Evolutionary conservation across 2,888 invertebrate genomes (phyloP).

Genomic region (Eilema depressum): DNA sequence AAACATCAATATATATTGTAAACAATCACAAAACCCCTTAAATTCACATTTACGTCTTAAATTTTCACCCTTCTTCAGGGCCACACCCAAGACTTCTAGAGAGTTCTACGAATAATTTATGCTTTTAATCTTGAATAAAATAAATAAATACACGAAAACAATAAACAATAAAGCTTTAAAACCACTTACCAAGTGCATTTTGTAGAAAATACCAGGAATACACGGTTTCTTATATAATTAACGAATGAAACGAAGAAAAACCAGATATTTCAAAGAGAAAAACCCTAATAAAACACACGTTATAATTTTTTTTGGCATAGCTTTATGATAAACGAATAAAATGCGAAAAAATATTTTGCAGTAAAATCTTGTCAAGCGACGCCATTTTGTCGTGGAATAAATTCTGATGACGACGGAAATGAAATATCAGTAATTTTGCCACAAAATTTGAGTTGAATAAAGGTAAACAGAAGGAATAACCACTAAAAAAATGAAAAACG

Average conservation of each 20-base stretch:
- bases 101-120: slow-evolving; percentile 63
- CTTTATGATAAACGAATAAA: slow-evolving; percentile 70
- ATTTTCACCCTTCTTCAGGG: slow-evolving; percentile 71
- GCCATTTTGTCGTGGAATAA: slow-evolving; percentile 87
- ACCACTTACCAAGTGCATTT: slow-evolving; percentile 85
- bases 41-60: slow-evolving; percentile 84
- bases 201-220: slow-evolving; percentile 75
- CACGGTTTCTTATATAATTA: slow-evolving; percentile 74
- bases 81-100: slow-evolving; percentile 83
- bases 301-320: slow-evolving; percentile 64
- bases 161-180: slow-evolving; percentile 68
- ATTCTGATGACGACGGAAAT: slow-evolving; percentile 85
- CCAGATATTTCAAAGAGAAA: slow-evolving; percentile 68
- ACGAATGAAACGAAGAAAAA: slow-evolving; percentile 63
- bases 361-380: slow-evolving; percentile 86
- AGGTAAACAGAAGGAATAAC: slow-evolving; percentile 75
- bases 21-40: slow-evolving; percentile 82
- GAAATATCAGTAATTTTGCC: slow-evolving; percentile 76
- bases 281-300: slow-evolving; percentile 67
- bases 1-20: slow-evolving; percentile 79
- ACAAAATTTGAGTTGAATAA: slow-evolving; percentile 72
- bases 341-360: slow-evolving; percentile 81
- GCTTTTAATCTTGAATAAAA: slow-evolving; percentile 56
- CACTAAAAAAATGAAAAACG: slow-evolving; percentile 81
- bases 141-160: slow-evolving; percentile 71